phyloP scores from a whole-genome alignment of 2,888 invertebrate species.

The Pinctada fucata region DNA sequence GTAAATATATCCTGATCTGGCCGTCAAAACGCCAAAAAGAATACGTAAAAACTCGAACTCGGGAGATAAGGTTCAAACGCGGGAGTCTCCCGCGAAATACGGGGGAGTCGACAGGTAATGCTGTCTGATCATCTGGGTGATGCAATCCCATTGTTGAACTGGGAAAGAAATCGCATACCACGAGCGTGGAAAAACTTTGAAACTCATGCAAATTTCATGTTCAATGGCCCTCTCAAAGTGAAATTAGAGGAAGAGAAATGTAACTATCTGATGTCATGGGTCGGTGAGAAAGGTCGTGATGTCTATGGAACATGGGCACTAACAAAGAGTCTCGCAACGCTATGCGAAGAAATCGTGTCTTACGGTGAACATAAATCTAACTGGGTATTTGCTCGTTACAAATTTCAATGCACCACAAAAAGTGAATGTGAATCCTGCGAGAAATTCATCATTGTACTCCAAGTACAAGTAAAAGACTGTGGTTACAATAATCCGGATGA shows the following conservation, averaged over 20 bases:
- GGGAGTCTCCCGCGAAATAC: too few relatives aligned
- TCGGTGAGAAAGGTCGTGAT: slow-evolving; percentile 42
- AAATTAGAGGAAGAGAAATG: slow-evolving; percentile 39
- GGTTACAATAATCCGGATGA: slow-evolving; percentile 35
- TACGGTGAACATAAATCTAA: slow-evolving; percentile 43
- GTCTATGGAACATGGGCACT: slow-evolving; percentile 38
- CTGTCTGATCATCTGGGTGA: slow-evolving; percentile 1
- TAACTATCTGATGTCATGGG: slow-evolving; percentile 46
- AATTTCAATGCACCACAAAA: slow-evolving; percentile 41
- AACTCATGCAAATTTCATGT: slow-evolving; percentile 39
- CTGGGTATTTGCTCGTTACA: slow-evolving; percentile 40
- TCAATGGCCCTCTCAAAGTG: slow-evolving; percentile 41
- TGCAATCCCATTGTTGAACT: slow-evolving; percentile 27
- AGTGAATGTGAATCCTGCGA: slow-evolving; percentile 40
- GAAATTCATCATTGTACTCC: slow-evolving; percentile 43
- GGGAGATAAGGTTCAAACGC: slow-evolving; percentile 7
- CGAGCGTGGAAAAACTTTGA: slow-evolving; percentile 41
- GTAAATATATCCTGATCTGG: background rate
- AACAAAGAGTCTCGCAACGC: slow-evolving; percentile 23
- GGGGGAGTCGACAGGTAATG: background rate
- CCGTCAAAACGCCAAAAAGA: slow-evolving; percentile 1
- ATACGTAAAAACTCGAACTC: slow-evolving; percentile 17
- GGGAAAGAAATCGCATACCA: slow-evolving; percentile 28
- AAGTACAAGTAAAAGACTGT: slow-evolving; percentile 36
- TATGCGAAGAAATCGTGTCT: slow-evolving; percentile 25